Conservation (phyloP, 2,797 vertebrate species). For the Remorina albescens region DNA sequence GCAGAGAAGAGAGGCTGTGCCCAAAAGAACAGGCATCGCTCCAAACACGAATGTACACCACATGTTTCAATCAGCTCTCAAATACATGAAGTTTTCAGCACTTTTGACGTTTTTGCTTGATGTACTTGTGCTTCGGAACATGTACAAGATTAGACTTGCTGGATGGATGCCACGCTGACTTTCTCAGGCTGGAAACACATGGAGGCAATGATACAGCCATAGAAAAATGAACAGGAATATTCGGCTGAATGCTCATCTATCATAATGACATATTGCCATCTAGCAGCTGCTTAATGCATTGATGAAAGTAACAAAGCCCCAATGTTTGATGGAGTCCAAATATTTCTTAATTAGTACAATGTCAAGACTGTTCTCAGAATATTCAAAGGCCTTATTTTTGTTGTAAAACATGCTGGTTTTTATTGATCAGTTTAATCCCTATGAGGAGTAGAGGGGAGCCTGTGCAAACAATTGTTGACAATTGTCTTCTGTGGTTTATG, state of each 20-base stretch:
- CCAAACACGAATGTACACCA: slow-evolving; percentile 56
- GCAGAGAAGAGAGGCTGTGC: slow-evolving; percentile 36
- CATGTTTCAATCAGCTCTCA: slow-evolving; percentile 66
- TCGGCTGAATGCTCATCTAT: slow-evolving; percentile 59
- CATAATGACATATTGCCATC: slow-evolving; percentile 60
- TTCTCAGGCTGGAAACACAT: slow-evolving; percentile 76
- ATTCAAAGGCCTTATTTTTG: slow-evolving; percentile 12
- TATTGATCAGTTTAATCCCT: not conserved
- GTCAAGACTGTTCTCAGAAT: slow-evolving; percentile 16
- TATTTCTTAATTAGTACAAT: slow-evolving; percentile 41
- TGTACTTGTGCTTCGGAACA: slow-evolving; percentile 56
- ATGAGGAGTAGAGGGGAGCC: not conserved
- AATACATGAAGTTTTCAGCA: slow-evolving; percentile 68
- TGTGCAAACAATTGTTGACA: not conserved
- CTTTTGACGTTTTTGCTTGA: slow-evolving; percentile 62
- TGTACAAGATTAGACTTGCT: slow-evolving; percentile 61
- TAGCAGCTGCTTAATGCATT: slow-evolving; percentile 54
- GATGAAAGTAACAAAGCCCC: slow-evolving; percentile 61
- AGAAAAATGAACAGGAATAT: slow-evolving; percentile 66
- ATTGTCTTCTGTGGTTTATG: not conserved
- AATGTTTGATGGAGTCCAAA: slow-evolving; percentile 36
- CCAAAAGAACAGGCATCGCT: slow-evolving; percentile 34
- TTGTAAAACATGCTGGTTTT: not conserved
- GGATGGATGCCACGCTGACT: slow-evolving; percentile 64
- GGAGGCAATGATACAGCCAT: slow-evolving; percentile 61